Conservation (phyloP, 2,797 vertebrate genomes). For the Lophotriccus pileatus region DNA sequence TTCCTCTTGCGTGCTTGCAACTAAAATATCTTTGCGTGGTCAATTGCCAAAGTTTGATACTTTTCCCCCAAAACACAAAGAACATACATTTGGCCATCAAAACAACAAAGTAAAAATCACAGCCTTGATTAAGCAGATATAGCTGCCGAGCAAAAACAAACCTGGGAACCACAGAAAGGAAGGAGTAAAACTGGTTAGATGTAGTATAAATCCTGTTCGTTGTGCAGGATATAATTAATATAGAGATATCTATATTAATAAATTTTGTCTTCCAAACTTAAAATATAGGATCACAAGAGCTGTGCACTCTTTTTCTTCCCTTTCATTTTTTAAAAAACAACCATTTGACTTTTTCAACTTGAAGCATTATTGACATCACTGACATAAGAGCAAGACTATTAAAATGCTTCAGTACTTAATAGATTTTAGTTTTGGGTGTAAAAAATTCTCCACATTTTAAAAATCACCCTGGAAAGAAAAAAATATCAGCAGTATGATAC, state of each 20-base stretch:
- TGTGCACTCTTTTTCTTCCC: background rate
- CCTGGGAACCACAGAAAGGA: too few relatives aligned
- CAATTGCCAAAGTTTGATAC: background rate
- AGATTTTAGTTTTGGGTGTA: background rate
- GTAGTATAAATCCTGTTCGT: background rate
- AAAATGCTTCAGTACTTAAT: background rate
- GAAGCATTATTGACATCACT: background rate
- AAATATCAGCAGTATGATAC: background rate
- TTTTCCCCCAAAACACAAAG: background rate
- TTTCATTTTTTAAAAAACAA: background rate
- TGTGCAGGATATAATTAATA: background rate
- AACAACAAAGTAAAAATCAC: background rate
- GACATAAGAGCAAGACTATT: background rate
- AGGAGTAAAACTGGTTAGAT: background rate
- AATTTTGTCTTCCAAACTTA: background rate
- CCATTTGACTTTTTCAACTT: background rate
- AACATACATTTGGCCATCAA: background rate
- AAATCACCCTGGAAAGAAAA: background rate
- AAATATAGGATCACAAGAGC: background rate
- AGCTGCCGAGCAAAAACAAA: background rate
- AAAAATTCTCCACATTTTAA: background rate
- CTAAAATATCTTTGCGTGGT: background rate
- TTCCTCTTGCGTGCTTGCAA: background rate
- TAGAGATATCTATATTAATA: background rate
- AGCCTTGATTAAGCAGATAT: background rate